Base-by-base conservation (phyloP, 2,113 vertebrate genomes). In the Tinamus guttatus region DNA sequence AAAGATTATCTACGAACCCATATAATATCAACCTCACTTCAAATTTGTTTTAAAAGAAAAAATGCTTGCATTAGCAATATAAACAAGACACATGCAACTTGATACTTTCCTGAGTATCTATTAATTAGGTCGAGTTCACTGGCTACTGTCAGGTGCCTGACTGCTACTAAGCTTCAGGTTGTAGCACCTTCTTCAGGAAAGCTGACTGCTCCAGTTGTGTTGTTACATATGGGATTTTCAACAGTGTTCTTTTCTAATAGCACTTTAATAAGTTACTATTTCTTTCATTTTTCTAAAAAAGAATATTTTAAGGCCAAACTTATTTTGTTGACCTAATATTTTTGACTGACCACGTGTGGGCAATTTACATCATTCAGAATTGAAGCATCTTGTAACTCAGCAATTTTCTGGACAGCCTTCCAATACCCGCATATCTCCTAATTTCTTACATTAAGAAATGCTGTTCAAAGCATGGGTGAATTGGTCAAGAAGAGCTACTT, bases 31-130 rank as follows among this genome's bases (percentile, higher is more conserved):
- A 81, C 27, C 32, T 81, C 54, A 85, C 51, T 74, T 89, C 32
- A 73, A 75, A 59, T 25, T 40, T 36, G 9, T 65, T 96, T 81
- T 56, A 90, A 82, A 62, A 1, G 17, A 81, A 94, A 93, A 70
- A 93, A 75, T 89, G 89, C 86, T 93, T 93, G 90, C 89, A 90
- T 95, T 92, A 96, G 36, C 58, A 82, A 64, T 36, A 76, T 38
- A 76, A 96, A 84, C 64, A 85, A 71, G 38, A 9, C 77, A 56
- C 94, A 87, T 82, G 90, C 90, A 95, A 64, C 64, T 90, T 94
- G 94, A 58, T 79, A 82, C 45, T 65, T 91, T 49, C 43, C 70
- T 85, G 59, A 82, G 52, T 36, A 45, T 21, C 89, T 0, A 87
- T 62, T 83, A 93, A 88, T 77, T 11, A 83, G 81, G 63, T 59